Evolutionary conservation across 2,888 invertebrate genomes (phyloP).

Genomic region (Nowickia ferox): DNA sequence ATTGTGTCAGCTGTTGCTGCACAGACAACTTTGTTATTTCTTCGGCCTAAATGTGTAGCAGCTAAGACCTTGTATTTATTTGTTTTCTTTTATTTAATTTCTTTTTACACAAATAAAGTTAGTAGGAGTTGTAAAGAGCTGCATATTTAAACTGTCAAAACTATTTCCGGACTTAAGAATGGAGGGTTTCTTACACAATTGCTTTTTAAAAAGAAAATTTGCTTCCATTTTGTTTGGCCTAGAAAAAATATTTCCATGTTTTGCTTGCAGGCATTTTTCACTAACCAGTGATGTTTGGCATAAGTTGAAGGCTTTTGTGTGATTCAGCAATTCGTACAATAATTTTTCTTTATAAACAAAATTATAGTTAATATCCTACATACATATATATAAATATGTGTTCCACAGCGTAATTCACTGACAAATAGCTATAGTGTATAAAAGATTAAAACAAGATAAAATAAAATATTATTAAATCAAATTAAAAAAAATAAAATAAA

Average conservation of each 20-base stretch:
- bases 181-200: too few species aligned
- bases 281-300: neutral
- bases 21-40: constrained; percentile 17
- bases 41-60: constrained; percentile 19
- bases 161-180: constrained; percentile 4
- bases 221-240: constrained; percentile 30
- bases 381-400: too few species aligned
- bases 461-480: too few species aligned
- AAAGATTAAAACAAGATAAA: too few species aligned
- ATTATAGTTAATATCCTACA: too few species aligned
- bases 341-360: too few species aligned
- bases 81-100: neutral
- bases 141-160: constrained; percentile 59
- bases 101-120: neutral
- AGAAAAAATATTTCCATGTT: constrained; percentile 7
- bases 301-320: neutral
- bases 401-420: too few species aligned
- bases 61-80: neutral
- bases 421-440: too few species aligned
- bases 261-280: constrained; percentile 7
- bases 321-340: too few species aligned
- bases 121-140: constrained; percentile 44
- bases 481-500: too few species aligned
- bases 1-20: constrained; percentile 1
- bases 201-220: too few species aligned